A percentile compares a stretch with the other conserved stretches of the same genome.
phyloP scores from a whole-genome alignment of 2,113 vertebrate genomes.

The Gymnocephalus cernua region DNA sequence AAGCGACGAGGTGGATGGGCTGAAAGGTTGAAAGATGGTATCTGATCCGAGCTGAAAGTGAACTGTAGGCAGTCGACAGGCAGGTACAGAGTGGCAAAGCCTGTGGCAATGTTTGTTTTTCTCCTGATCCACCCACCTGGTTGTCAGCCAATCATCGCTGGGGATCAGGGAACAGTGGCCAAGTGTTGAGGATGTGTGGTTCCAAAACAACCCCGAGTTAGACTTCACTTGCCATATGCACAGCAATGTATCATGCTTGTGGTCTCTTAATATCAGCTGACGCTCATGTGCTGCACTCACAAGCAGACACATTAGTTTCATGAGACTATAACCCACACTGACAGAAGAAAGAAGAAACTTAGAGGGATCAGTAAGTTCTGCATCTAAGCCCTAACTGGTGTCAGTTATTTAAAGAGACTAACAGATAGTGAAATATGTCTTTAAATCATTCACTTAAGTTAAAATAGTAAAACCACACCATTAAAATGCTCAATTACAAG shows the following conservation, averaged over 20 bases:
- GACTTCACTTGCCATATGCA: conserved; percentile 4
- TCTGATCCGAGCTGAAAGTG: conserved; percentile 34
- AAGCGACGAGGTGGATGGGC: neutral
- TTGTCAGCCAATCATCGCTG: conserved; percentile 65
- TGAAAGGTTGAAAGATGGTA: conserved; percentile 21
- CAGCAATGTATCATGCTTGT: conserved; percentile 15
- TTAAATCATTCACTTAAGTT: neutral
- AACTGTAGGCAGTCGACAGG: conserved; percentile 21
- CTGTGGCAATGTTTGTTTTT: conserved; percentile 69
- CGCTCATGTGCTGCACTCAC: conserved; percentile 15
- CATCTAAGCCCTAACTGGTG: neutral
- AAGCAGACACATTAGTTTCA: conserved; percentile 25
- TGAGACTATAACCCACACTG: neutral
- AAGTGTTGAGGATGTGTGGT: conserved; percentile 59
- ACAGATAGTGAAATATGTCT: neutral
- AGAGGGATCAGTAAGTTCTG: neutral
- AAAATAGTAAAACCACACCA: neutral
- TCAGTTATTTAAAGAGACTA: neutral
- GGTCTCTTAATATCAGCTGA: conserved; percentile 52
- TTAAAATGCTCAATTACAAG: neutral
- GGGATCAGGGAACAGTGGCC: conserved; percentile 54
- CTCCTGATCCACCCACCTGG: conserved; percentile 70
- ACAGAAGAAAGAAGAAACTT: neutral
- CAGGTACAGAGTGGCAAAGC: conserved; percentile 60
- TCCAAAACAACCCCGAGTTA: conserved; percentile 38